Evolutionary conservation across 2,797 vertebrate genomes (phyloP).

Genomic region (Chloroceryle inda): DNA sequence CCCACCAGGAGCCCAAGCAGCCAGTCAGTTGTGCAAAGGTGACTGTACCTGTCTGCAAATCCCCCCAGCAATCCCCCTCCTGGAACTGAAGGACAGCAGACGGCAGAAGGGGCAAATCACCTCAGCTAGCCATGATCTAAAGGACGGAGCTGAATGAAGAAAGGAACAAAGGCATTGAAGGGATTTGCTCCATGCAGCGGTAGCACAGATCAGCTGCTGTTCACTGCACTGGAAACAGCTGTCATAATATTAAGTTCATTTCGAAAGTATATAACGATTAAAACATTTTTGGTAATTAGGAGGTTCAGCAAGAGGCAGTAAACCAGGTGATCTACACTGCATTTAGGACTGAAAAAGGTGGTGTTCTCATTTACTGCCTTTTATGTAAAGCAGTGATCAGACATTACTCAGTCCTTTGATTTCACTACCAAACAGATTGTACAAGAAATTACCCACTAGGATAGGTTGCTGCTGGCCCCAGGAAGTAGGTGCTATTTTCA

Average conservation of each 20-base stretch:
- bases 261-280: conserved; percentile 70
- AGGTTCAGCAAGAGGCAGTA: conserved; percentile 57
- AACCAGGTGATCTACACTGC: conserved; percentile 72
- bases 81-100: not conserved
- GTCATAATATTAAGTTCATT: conserved; percentile 77
- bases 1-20: not conserved
- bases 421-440: not conserved
- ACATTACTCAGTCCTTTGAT: not conserved
- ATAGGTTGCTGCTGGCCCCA: not conserved
- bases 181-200: not conserved
- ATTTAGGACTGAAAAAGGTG: conserved; percentile 73
- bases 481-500: not conserved
- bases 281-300: conserved; percentile 74
- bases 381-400: not conserved
- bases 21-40: not conserved
- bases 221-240: conserved; percentile 70
- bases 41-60: not conserved
- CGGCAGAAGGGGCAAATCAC: not conserved
- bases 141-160: not conserved
- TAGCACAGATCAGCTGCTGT: conserved; percentile 49
- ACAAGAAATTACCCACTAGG: not conserved
- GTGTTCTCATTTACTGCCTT: conserved; percentile 21
- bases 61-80: not conserved
- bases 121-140: not conserved
- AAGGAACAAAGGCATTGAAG: not conserved